Base-by-base conservation (phyloP, 2,113 vertebrate species). In the Myrmecophaga tridactyla region DNA sequence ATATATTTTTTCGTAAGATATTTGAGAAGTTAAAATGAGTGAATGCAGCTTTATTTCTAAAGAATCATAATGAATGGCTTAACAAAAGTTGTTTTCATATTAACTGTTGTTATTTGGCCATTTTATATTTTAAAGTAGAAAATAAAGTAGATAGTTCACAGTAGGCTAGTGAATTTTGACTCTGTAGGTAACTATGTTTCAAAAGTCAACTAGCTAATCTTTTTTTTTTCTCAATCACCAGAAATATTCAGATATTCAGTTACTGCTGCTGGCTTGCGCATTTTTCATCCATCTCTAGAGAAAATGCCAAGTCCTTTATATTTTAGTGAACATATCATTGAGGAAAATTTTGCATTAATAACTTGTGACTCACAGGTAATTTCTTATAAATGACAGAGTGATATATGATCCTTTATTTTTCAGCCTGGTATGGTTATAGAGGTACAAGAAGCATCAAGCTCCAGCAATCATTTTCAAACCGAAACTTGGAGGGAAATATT, bases 341-440 rank as follows among this genome's bases (percentile, higher is more conserved):
- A 87, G 58, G 13, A 76, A 95, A 87, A 92, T 27, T 31, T 70
- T 65, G 4, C 23, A 67, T 70, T 87, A 92, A 72, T 65, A 84
- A 88, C 60, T 87, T 51, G 7, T 73, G 39, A 92, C 81, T 85
- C 82, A 88, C 27, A 53, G 34, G 60, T 83, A 84, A 87, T 72
- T 85, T 86, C 34, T 70, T 76, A 60, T 39, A 7, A 43, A 11
- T 77, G 63, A 84, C 13, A 60, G 31, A 29, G 36, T 86, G 62
- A 94, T 73, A 81, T 65, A 90, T 85, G 43, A 34, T 84, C 53
- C 80, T 12, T 90, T 51, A 92, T 18, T 92, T 95, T 95, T 43
- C 21, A 60, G 20, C 13, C 18, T n/a, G 15, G 17, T 76, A 27
- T 60, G 36, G 12, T 84, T 65, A 39, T 4, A 72, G 53, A 89